These are phyloP conservation scores for Piaya cayana DNA, from an alignment of 2,113 vertebrate genomes.

Conservation along the genomic window DNA sequence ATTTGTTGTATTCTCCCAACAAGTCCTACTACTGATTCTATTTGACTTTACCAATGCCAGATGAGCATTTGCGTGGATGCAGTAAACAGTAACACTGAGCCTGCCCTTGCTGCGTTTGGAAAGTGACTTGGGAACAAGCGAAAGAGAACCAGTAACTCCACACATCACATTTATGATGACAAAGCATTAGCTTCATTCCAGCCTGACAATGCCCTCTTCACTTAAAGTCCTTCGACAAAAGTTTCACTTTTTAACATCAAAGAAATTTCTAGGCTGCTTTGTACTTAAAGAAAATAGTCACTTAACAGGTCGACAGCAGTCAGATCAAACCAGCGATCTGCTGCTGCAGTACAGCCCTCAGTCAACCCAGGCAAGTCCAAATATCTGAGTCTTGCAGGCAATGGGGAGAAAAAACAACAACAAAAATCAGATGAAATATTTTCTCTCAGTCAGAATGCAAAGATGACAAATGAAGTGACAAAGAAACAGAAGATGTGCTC, in stretches of 20 bases:
- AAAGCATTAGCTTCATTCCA: neutral
- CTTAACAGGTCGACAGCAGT: neutral
- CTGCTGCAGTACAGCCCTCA: neutral
- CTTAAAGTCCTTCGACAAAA: neutral
- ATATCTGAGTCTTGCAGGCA: neutral
- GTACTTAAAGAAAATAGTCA: neutral
- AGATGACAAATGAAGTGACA: neutral
- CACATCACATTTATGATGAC: neutral
- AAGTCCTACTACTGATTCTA: neutral
- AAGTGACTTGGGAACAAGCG: accelerated
- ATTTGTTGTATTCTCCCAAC: neutral
- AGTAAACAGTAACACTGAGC: too few relatives aligned
- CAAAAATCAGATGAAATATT: neutral
- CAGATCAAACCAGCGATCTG: neutral
- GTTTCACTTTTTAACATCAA: neutral
- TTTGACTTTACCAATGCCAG: too few relatives aligned
- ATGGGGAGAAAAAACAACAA: neutral
- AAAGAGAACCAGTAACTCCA: neutral
- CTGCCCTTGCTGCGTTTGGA: too few relatives aligned
- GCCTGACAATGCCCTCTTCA: neutral
- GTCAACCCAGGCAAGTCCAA: neutral
- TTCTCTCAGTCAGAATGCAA: neutral
- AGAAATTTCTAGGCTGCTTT: neutral
- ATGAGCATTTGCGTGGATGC: too few relatives aligned
- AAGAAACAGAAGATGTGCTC: neutral